Conservation (phyloP, 2,113 vertebrate genomes). For the Tychaedon coryphoeus region DNA sequence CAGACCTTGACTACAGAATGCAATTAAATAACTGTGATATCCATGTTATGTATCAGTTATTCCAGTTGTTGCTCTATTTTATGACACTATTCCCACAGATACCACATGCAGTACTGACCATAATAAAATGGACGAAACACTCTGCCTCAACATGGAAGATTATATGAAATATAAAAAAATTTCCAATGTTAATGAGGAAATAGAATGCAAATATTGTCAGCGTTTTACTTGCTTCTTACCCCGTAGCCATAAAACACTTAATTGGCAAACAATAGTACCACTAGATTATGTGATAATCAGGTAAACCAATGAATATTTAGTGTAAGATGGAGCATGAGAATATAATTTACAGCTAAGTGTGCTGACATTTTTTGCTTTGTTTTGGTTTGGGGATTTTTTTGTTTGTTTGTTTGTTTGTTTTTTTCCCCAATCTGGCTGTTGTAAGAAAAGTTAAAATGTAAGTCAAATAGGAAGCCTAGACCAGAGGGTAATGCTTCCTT, state of each 20-base stretch:
- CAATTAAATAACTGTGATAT: not conserved
- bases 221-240: not conserved
- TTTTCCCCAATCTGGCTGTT: not conserved
- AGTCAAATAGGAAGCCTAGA: not conserved
- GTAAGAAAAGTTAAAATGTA: not conserved
- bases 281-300: not conserved
- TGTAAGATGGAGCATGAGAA: accelerated
- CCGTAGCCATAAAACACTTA: not conserved
- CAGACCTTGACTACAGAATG: not conserved
- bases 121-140: not conserved
- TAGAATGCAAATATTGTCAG: not conserved
- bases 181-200: not conserved
- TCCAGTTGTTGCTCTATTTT: not conserved
- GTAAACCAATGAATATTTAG: not conserved
- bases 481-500: accelerated
- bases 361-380: not conserved
- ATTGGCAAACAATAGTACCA: not conserved
- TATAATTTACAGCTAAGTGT: not conserved
- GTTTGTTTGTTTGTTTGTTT: too few species aligned
- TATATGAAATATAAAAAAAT: not conserved
- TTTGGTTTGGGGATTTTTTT: too few species aligned
- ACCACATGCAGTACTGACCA: not conserved
- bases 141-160: not conserved
- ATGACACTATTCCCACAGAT: not conserved
- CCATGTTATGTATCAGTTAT: not conserved